Conservation (phyloP, 2,888 invertebrate species). For the Orthosia gothica region DNA sequence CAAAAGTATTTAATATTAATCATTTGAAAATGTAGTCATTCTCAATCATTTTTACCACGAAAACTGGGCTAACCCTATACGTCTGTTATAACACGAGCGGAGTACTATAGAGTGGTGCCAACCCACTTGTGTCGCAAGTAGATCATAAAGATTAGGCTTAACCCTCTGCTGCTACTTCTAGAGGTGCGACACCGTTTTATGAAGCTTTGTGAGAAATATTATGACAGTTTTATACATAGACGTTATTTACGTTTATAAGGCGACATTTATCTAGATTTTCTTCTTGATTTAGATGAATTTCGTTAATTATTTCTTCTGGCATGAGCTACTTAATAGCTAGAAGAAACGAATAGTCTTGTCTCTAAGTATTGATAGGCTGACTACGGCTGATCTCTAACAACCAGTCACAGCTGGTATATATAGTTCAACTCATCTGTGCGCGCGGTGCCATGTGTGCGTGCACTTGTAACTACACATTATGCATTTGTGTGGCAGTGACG, state of each 20-base stretch:
- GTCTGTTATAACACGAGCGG: constrained; percentile 36
- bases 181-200: constrained; percentile 23
- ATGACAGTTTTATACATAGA: constrained; percentile 4
- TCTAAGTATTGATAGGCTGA: no score
- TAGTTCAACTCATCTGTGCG: no score
- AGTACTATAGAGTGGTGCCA: constrained; percentile 49
- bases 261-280: neutral
- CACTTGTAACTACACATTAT: no score
- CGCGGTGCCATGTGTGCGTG: no score
- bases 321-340: no score
- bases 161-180: constrained; percentile 31
- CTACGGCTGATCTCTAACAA: no score
- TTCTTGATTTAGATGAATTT: neutral
- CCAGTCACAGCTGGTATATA: no score
- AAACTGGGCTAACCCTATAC: constrained; percentile 40
- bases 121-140: constrained; percentile 46
- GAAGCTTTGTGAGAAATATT: constrained; percentile 37
- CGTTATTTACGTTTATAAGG: constrained; percentile 12
- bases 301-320: neutral
- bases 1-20: no score
- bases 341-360: no score
- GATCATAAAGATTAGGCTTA: constrained; percentile 64
- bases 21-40: neutral
- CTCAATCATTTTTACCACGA: neutral
- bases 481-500: no score